phyloP scores from a whole-genome alignment of 2,888 invertebrate species.

The Tridacna gigas region DNA sequence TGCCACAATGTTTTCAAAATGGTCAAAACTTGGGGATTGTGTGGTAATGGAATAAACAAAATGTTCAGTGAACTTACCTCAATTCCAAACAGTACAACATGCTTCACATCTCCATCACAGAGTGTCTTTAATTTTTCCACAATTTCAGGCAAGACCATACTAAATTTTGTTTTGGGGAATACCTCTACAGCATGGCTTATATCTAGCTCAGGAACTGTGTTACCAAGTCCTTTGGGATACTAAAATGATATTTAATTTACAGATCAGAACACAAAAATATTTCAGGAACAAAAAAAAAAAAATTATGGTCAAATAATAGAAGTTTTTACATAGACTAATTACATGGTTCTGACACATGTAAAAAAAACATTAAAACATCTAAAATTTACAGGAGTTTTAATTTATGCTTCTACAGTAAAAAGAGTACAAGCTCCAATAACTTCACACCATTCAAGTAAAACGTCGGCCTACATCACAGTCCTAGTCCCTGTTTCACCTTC shows the following conservation, averaged over 20 bases:
- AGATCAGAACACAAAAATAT: neutral
- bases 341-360: too few relatives aligned
- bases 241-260: constrained; percentile 49
- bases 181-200: constrained; percentile 84
- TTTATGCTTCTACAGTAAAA: too few relatives aligned
- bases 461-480: too few relatives aligned
- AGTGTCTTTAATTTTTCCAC: constrained; percentile 82
- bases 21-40: too few relatives aligned
- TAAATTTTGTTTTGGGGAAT: constrained; percentile 86
- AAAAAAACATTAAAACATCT: neutral
- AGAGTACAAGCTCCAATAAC: too few relatives aligned
- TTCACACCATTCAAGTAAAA: too few relatives aligned
- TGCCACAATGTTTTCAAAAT: neutral
- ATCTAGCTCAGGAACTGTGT: constrained; percentile 86
- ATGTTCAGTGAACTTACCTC: constrained; percentile 74
- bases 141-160: constrained; percentile 87
- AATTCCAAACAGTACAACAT: constrained; percentile 83
- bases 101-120: constrained; percentile 74
- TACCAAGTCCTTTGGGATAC: constrained; percentile 88
- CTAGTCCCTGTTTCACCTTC: too few relatives aligned
- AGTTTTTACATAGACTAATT: too few relatives aligned
- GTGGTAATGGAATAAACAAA: neutral
- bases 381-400: too few relatives aligned
- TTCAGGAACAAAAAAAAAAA: neutral
- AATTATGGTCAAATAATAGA: neutral